Evolutionary conservation across 2,888 invertebrate species (phyloP), one percentile per base, ranked within the genome.

Genomic region (Amblyteles armatorius): DNA sequence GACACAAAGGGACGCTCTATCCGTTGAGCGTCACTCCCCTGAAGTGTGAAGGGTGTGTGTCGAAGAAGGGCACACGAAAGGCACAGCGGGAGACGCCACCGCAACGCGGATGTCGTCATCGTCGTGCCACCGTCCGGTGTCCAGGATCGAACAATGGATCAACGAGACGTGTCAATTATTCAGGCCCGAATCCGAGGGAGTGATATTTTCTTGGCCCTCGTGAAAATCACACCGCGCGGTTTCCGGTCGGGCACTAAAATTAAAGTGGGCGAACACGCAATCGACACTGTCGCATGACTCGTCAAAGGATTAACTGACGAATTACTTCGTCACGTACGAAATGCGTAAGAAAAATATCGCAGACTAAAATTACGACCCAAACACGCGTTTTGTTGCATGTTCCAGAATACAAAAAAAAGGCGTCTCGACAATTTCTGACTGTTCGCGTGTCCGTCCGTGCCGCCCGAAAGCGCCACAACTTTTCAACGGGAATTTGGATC

Each of bases 121-220:
- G 57, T 60, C 57, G 57, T n/a, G 13, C 57, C 26, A 57, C 57
- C 57, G 57, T 57, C 57, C 57, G 57, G 26, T 57, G 57, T 57
- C 57, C 57, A 57, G 57, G 26, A 57, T 22, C 57, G 13, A 26
- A 71, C 69, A 82, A 73, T 82, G 50, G 81, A 9, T 22, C 50
- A 19, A 81, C 86, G 85, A 88, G 90, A 91, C 88, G 88, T 88
- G 88, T 90, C 90, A 91, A 88, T 91, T 88, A 85, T 78, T 83
- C 82, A 76, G 78, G 85, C 77, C 84, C 87, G 86, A 65, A 60
- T 67, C 73, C 29, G 26, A 26, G 57, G 57, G 57, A 7, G 57
- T 57, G 57, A 48, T 16, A 3, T 16, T 48, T 48, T 22, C 57
- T 26, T 85, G 73, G 19, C 67, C 36, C 60, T 26, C 57, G 22